Base-by-base conservation (phyloP, 2,888 invertebrate species). In the Drosophila nr. medialis region DNA sequence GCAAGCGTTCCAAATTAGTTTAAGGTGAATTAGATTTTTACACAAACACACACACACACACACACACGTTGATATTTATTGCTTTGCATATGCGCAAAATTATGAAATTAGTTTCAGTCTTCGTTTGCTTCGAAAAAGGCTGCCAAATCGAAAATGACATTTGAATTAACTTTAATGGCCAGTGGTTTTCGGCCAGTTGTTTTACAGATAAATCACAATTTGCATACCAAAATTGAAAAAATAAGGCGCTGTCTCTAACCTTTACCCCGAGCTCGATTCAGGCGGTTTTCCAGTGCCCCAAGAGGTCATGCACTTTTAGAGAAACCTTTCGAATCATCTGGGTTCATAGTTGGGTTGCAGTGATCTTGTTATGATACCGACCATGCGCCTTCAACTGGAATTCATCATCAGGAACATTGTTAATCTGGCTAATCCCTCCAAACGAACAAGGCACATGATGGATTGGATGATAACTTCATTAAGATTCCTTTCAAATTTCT, bases 1-100 rank as follows among this genome's bases (percentile, higher is more conserved):
- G 77, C 75, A 77, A 72, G 73, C 67, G 55, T 50, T 77, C 36
- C 60, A 77, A 77, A 72, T 75, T 60, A 73, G 75, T 77, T 73
- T 84, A 88, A 88, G 89, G 83, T 78, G 86, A 84, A 88, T 84
- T 88, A 88, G 86, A 84, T 84, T 84, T 88, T 75, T 59, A 86
- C 75, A 77, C 71, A 83, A 64, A 72, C 67, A 53, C 49, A 61
- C 29, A 58, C 59, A 73, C 58, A 66, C 38, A 69, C 32, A 38
- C 29, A 59, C 27, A 58, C 38, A 59, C 40, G n/a, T 11, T 53
- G 5, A 34, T 24, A 54, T 58, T 40, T 29, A 60, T 50, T 45
- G 54, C 40, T 75, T 77, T 72, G 55, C 75, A 79, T 79, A 79
- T 79, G 48, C 64, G 73, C 69, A 80, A 81, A 85, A 77, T 88